These are phyloP conservation scores for Paragorgia papillata DNA, from an alignment of 92 coral and sea anemone species.

Conservation along the genomic window DNA sequence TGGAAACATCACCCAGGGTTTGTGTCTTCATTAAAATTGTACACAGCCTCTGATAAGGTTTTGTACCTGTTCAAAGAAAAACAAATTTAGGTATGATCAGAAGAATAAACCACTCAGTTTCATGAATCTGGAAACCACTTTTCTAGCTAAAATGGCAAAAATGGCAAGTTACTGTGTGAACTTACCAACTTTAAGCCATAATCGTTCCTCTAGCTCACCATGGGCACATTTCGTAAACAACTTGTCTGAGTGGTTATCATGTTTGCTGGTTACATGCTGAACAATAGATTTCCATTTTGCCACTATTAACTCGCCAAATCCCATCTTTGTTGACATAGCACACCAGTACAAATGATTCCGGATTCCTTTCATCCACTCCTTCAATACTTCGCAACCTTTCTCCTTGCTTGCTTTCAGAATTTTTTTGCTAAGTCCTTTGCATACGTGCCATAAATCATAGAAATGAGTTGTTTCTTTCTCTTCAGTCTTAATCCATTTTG, in stretches of 20 bases:
- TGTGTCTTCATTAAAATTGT: slow-evolving; percentile 33
- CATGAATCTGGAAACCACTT: background rate
- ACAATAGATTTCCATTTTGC: slow-evolving; percentile 36
- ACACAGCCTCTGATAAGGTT: slow-evolving; percentile 42
- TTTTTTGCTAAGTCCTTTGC: slow-evolving; percentile 19
- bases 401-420: slow-evolving; percentile 29
- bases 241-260: slow-evolving; percentile 30
- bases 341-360: slow-evolving; percentile 35
- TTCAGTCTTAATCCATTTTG: background rate
- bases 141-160: background rate
- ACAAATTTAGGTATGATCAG: background rate
- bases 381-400: slow-evolving; percentile 24
- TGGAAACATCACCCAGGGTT: slow-evolving; percentile 38
- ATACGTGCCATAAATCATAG: slow-evolving; percentile 45
- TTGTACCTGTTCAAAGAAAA: slow-evolving; percentile 32
- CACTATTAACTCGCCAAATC: no score
- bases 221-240: slow-evolving; percentile 21
- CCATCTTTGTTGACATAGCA: slow-evolving; percentile 40
- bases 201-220: slow-evolving; percentile 44
- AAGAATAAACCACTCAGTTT: background rate
- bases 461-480: slow-evolving; percentile 26
- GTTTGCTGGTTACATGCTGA: slow-evolving; percentile 34
- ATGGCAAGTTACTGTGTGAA: background rate
- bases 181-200: slow-evolving; percentile 42
- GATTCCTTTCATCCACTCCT: slow-evolving; percentile 29